Conservation (phyloP, 2,797 vertebrate genomes). For the Protonibea diacanthus region DNA sequence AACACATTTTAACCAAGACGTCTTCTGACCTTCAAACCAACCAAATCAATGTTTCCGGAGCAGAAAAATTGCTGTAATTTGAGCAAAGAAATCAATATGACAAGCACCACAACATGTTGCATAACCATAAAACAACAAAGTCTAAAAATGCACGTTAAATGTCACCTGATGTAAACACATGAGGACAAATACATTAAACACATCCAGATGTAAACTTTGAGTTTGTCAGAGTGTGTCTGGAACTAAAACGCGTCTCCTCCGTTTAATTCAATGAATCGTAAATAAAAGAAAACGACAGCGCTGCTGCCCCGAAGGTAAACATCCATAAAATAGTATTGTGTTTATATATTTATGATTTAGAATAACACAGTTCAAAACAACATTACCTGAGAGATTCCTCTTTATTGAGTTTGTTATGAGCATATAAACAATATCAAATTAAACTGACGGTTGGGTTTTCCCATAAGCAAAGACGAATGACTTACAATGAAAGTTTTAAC, state of each 20-base stretch:
- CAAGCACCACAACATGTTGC: not conserved
- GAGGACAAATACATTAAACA: not conserved
- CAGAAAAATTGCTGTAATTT: not conserved
- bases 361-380: not conserved
- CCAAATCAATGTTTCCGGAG: not conserved
- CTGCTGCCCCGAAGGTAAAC: not conserved
- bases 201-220: not conserved
- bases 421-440: not conserved
- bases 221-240: too few relatives aligned
- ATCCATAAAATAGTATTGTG: not conserved
- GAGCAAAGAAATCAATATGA: constrained; percentile 19
- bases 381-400: not conserved
- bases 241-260: not conserved
- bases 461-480: not conserved
- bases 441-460: not conserved
- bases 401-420: not conserved
- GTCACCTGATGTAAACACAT: not conserved
- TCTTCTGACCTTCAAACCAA: not conserved
- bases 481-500: not conserved
- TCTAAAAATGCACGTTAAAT: not conserved
- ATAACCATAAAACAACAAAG: not conserved
- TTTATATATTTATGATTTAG: not conserved
- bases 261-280: not conserved
- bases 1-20: not conserved
- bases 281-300: not conserved